A percentile compares a stretch with the other conserved stretches of the same genome.
Conservation (phyloP, 2,797 vertebrate genomes). For the Chelonia mydas region DNA sequence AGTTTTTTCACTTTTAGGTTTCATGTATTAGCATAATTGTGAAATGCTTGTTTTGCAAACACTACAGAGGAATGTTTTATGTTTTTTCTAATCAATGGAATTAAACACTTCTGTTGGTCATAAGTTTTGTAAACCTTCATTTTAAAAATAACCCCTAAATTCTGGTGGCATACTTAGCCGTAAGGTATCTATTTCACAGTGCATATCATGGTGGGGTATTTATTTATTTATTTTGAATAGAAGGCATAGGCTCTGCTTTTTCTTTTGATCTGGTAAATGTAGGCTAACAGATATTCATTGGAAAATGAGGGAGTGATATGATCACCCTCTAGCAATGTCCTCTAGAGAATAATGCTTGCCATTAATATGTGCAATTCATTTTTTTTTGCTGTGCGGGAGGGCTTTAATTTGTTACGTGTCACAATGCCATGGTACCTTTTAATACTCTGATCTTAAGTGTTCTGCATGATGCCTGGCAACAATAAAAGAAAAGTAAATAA, state of each 20-base stretch:
- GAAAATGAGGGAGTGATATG: slow-evolving; percentile 30
- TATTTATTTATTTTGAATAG: not conserved
- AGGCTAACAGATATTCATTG: slow-evolving; percentile 37
- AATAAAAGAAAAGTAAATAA: slow-evolving; percentile 55
- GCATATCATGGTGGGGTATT: not conserved
- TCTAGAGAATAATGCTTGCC: slow-evolving; percentile 56
- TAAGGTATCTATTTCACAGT: not conserved
- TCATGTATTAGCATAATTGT: not conserved
- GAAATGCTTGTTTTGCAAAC: not conserved
- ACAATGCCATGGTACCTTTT: slow-evolving; percentile 62
- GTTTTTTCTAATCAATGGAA: not conserved
- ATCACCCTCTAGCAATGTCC: slow-evolving; percentile 64
- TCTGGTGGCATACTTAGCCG: not conserved
- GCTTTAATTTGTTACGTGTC: slow-evolving; percentile 68
- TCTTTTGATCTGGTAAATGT: slow-evolving; percentile 22
- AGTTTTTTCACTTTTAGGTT: not conserved
- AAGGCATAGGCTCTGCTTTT: not conserved
- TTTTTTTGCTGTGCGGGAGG: slow-evolving; percentile 37
- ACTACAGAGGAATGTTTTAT: not conserved
- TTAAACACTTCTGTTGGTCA: not conserved
- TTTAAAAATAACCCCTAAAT: not conserved
- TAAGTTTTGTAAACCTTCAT: not conserved
- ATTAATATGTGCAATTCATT: slow-evolving; percentile 54
- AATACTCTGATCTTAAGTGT: slow-evolving; percentile 72
- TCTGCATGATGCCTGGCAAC: slow-evolving; percentile 70